These are phyloP conservation scores for Pampusana beccarii DNA, from an alignment of 2,113 vertebrate species.

Conservation along the genomic window DNA sequence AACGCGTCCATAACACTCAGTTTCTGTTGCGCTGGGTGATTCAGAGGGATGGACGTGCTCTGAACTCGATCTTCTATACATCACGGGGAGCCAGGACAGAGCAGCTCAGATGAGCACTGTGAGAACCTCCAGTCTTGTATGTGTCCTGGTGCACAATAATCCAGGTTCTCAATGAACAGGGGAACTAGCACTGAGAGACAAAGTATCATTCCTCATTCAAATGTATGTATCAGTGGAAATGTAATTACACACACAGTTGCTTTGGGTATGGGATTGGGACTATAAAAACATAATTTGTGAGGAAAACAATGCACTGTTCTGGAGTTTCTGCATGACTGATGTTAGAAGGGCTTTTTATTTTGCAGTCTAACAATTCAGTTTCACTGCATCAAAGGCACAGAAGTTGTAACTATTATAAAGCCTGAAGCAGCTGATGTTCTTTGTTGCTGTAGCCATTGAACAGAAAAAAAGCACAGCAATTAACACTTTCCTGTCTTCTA, in stretches of 20 bases:
- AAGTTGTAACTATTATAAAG: not conserved
- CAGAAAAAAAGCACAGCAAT: not conserved
- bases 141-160: not conserved
- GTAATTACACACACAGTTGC: not conserved
- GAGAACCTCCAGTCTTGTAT: not conserved
- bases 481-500: not conserved
- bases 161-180: not conserved
- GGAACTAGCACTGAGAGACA: not conserved
- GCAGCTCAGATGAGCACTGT: not conserved
- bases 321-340: not conserved
- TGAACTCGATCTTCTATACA: not conserved
- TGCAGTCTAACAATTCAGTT: not conserved
- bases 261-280: not conserved
- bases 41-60: not conserved
- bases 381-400: not conserved
- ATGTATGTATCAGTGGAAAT: not conserved
- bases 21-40: not conserved
- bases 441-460: not conserved
- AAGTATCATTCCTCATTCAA: not conserved
- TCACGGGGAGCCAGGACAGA: not conserved
- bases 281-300: not conserved
- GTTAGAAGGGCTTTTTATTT: not conserved
- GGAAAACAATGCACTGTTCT: not conserved
- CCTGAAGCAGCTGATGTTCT: not conserved
- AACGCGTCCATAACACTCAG: not conserved